These are phyloP conservation scores for Andrena camellia DNA, from an alignment of 2,888 invertebrate genomes.

Conservation along the genomic window DNA sequence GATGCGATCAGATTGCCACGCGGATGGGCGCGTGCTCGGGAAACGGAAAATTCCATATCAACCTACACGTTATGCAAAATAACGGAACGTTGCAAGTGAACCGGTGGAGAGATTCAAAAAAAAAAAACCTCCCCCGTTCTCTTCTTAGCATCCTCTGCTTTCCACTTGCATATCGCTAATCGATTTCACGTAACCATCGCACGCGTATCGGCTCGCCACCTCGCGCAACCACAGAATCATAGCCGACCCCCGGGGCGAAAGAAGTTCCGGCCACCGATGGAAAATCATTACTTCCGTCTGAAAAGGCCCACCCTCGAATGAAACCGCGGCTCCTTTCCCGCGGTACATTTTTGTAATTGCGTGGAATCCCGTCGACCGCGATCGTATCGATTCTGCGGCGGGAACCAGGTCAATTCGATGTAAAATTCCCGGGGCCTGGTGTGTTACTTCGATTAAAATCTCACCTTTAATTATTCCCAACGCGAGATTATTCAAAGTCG, in stretches of 20 bases:
- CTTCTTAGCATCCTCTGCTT: conserved; percentile 4
- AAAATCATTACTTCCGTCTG: conserved; percentile 5
- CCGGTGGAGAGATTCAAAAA: background rate
- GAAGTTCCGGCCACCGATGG: conserved; percentile 3
- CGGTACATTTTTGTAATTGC: conserved; percentile 40
- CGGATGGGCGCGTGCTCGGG: too few relatives aligned
- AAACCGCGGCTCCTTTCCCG: conserved; percentile 2
- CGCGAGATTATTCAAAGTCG: conserved; percentile 58
- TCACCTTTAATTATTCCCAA: conserved; percentile 63
- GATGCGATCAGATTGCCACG: too few relatives aligned
- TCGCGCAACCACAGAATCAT: conserved; percentile 5
- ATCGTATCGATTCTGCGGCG: conserved; percentile 43
- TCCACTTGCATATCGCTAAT: conserved; percentile 12
- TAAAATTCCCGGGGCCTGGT: conserved; percentile 30
- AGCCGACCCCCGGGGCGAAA: background rate
- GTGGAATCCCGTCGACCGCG: conserved; percentile 25
- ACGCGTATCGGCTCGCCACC: background rate
- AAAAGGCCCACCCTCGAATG: conserved; percentile 12
- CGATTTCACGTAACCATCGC: conserved; percentile 13
- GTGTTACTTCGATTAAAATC: conserved; percentile 55
- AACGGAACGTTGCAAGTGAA: background rate
- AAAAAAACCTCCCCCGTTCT: background rate
- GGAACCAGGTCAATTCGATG: conserved; percentile 48
- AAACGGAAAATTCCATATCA: too few relatives aligned
- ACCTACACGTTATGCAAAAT: too few relatives aligned